Base-by-base conservation (phyloP, 2,113 vertebrate genomes). In the Lepisosteus osseus region DNA sequence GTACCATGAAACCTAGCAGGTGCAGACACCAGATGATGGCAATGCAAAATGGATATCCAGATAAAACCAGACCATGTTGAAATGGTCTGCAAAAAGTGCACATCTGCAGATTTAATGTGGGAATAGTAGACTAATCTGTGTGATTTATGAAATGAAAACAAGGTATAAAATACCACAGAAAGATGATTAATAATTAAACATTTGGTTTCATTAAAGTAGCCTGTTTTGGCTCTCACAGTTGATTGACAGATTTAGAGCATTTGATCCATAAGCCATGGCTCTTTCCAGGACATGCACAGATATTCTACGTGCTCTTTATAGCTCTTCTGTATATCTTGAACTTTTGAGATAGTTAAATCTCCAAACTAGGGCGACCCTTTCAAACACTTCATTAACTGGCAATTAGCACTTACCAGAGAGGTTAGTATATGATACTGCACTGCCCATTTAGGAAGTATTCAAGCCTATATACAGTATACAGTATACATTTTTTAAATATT, bases 121-220 rank as follows among this genome's bases (percentile, higher is more conserved):
- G 75, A 83, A 80, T 80, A 72, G 69, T 74, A 76, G 77, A 82
- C 78, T 84, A 85, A 87, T 89, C 84, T 83, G 76, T 78, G 76
- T 76, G 73, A 83, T 72, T 75, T n/a, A 59, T 8, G 7, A 3
- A 42, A 45, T 57, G 61, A 7, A 57, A 81, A 69, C 65, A 56
- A 44, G 6, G 80, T 78, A 74, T 65, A 74, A 79, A 76, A 79
- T 78, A 64, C 74, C 78, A 83, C 82, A 83, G 87, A 84, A 86
- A 83, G 63, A n/a, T 80, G 78, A 79, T 91, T 84, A 89, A 87
- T 88, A 86, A 88, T 90, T 91, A 85, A 90, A 87, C 77, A 75
- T 81, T 69, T 69, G 75, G 56, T 78, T 87, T 87, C 63, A 65
- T 69, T 64, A 59, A 14, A 61, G 72, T 15, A 11, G 13, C 47